Evolutionary conservation across 92 coral and sea anemone species (phyloP), one percentile per base, ranked within the genome.

Genomic region (Isaurus tuberculatus): DNA sequence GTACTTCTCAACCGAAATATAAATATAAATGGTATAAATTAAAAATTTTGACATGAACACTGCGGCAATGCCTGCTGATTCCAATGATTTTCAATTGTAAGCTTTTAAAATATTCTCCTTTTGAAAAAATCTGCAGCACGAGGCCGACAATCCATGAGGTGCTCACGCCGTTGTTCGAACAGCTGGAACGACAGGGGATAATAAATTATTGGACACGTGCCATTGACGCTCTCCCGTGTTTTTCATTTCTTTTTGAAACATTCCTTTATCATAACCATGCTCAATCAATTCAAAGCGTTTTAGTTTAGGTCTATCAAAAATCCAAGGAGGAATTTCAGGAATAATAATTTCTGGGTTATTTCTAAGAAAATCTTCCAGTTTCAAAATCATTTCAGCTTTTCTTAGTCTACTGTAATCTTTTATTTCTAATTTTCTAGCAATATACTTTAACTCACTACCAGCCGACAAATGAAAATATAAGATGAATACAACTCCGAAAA

Each of bases 181-280:
- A 27, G 67, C 29, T 60, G 31, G 30, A 60, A 60, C 15, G 15
- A 25, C 17, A 55, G 23, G 63, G 17, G 63, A 4, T 15, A 60
- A 8, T 29, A 60, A 60, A 60, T 60, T 60, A 60, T 60, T 60
- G 66, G 66, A 27, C 66, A 60, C 28, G 31, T 60, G 66, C 66
- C 66, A 27, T 60, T 60, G 66, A 60, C 55, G 55, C 31, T 60
- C 31, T 60, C 66, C 66, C 66, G 31, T 60, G 66, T 17, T 60
- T 60, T n/a, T 60, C 67, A 60, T 60, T 60, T 60, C 55, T 60
- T 60, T 27, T 60, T 60, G 67, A 60, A 60, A 27, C 67, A 60
- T 27, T n/a, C n/a, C n/a, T n/a, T n/a, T n/a, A n/a, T n/a, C n/a
- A n/a, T n/a, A n/a, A n/a, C n/a, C n/a, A n/a, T n/a, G n/a, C n/a